Conservation (phyloP, 2,113 vertebrate genomes). For the Xiphophorus maculatus region DNA sequence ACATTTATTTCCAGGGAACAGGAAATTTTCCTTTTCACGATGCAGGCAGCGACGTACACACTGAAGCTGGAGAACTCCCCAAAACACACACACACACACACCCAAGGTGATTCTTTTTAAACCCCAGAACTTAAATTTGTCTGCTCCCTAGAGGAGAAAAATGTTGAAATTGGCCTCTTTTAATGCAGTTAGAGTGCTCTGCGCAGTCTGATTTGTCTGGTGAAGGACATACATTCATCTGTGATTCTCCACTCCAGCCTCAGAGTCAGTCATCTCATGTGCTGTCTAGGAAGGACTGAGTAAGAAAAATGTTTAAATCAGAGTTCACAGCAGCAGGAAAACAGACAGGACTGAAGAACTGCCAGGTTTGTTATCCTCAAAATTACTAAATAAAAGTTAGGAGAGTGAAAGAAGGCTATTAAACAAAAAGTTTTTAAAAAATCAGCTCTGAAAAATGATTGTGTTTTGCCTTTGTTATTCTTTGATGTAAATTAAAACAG, state of each 20-base stretch:
- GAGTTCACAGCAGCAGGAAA: neutral
- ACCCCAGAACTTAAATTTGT: conserved; percentile 26
- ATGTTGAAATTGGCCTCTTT: conserved; percentile 15
- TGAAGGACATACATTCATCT: conserved; percentile 31
- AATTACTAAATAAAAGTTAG: neutral
- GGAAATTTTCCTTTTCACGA: too few relatives aligned
- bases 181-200: conserved; percentile 35
- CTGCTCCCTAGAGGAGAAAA: conserved; percentile 21
- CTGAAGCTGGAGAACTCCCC: neutral
- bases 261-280: conserved; percentile 17
- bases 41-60: neutral
- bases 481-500: too few relatives aligned
- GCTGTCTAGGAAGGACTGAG: conserved; percentile 29
- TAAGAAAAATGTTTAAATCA: neutral
- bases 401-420: neutral
- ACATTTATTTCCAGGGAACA: conserved; percentile 9
- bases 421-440: too few relatives aligned
- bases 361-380: neutral
- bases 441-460: too few relatives aligned
- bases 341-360: neutral
- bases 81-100: conserved; percentile 2
- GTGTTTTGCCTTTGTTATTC: too few relatives aligned
- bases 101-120: conserved; percentile 29
- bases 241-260: conserved; percentile 10
- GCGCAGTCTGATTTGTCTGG: conserved; percentile 32